Evolutionary conservation across 2,113 vertebrate genomes (phyloP).

Genomic region (Amia ocellicauda): DNA sequence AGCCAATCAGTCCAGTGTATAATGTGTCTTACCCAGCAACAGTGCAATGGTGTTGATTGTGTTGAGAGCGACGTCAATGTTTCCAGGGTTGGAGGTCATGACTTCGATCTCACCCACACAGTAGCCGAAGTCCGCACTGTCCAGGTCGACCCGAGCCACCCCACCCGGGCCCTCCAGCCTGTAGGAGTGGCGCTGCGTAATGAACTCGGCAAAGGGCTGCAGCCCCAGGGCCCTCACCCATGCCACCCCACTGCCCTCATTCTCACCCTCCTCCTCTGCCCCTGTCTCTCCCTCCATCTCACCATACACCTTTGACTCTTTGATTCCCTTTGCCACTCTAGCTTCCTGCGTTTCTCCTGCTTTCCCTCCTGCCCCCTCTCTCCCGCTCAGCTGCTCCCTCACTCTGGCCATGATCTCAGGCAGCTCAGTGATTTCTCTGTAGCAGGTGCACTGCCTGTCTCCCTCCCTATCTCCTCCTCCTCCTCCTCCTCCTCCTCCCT

Average conservation of each 20-base stretch:
- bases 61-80: slow-evolving; percentile 51
- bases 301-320: slow-evolving; percentile 7
- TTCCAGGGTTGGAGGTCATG: slow-evolving; percentile 55
- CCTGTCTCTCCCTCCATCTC: not conserved
- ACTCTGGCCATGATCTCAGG: slow-evolving; percentile 56
- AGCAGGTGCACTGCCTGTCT: slow-evolving; percentile 53
- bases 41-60: slow-evolving; percentile 52
- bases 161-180: slow-evolving; percentile 37
- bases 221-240: slow-evolving; percentile 54
- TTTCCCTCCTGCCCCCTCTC: slow-evolving; percentile 14
- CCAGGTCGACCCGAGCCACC: slow-evolving; percentile 58
- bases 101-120: slow-evolving; percentile 70
- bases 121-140: slow-evolving; percentile 70
- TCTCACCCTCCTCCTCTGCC: not conserved
- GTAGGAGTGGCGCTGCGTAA: slow-evolving; percentile 57
- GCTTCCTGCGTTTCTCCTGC: not conserved
- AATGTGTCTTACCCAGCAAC: slow-evolving; percentile 52
- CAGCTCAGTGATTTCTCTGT: slow-evolving; percentile 62
- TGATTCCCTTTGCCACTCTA: not conserved
- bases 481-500: not conserved
- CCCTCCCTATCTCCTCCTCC: slow-evolving; percentile 8
- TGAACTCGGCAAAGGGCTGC: slow-evolving; percentile 62
- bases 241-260: not conserved
- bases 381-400: slow-evolving; percentile 38
- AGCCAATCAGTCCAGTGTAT: too few relatives aligned